These are phyloP conservation scores for Raillietiella orientalis DNA, from an alignment of 2,888 invertebrate species.

Conservation along the genomic window DNA sequence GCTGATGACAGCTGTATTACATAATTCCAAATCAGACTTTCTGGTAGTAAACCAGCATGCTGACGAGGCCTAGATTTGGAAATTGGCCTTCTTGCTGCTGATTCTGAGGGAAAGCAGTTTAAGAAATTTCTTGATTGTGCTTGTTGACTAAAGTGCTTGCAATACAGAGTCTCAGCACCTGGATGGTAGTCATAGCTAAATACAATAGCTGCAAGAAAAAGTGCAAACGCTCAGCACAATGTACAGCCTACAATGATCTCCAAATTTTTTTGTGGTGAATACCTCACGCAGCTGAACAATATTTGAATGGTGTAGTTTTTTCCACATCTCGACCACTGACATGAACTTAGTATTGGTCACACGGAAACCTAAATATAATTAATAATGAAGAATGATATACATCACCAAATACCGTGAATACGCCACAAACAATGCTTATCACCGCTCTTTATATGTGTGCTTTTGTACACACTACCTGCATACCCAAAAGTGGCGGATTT, in stretches of 20 bases:
- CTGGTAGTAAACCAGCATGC: conserved; percentile 36
- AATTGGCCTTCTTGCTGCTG: not conserved
- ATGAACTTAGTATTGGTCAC: conserved; percentile 52
- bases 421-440: conserved; percentile 52
- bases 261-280: conserved; percentile 80
- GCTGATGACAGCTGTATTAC: conserved; percentile 84
- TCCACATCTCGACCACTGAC: conserved; percentile 68
- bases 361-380: conserved; percentile 26
- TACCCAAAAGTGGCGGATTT: conserved; percentile 34
- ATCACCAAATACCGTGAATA: conserved; percentile 30
- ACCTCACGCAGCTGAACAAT: conserved; percentile 68
- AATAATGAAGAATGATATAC: not conserved
- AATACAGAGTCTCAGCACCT: conserved; percentile 52
- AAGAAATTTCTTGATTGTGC: not conserved
- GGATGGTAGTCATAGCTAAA: conserved; percentile 90
- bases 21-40: conserved; percentile 75
- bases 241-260: conserved; percentile 54
- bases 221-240: not conserved
- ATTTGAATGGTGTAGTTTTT: conserved; percentile 75
- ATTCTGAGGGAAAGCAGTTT: not conserved
- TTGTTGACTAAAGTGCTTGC: conserved; percentile 33
- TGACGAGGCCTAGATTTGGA: not conserved
- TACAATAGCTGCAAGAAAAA: conserved; percentile 39
- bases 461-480: conserved; percentile 62
- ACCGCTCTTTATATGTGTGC: conserved; percentile 53